These are phyloP conservation scores for Prenolepis imparis DNA, from an alignment of 2,888 invertebrate species.

Conservation along the genomic window DNA sequence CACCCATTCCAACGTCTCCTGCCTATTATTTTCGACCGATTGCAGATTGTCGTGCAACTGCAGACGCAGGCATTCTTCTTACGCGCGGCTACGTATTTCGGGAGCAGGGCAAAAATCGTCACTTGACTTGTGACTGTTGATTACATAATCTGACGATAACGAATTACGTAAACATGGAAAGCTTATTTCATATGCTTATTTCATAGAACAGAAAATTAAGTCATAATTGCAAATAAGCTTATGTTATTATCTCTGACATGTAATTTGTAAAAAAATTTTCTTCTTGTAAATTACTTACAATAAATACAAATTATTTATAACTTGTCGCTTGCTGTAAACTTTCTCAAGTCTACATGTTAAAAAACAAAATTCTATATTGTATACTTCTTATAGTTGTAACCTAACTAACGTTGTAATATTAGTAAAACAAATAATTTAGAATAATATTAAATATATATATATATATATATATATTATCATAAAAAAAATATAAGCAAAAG, in stretches of 20 bases:
- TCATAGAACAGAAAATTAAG: neutral
- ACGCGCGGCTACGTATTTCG: neutral
- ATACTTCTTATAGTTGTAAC: no score
- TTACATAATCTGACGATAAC: neutral
- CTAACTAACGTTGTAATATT: no score
- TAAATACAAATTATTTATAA: no score
- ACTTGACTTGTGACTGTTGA: neutral
- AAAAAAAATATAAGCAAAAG: no score
- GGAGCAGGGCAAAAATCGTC: neutral
- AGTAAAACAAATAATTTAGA: no score
- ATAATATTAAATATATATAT: no score
- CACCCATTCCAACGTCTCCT: conserved; percentile 43
- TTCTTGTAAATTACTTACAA: neutral
- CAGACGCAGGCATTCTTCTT: conserved; percentile 61
- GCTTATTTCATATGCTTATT: neutral
- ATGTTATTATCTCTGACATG: neutral
- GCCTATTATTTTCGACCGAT: conserved; percentile 75
- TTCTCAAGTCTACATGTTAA: no score
- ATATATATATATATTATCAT: no score
- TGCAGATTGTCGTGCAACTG: conserved; percentile 76
- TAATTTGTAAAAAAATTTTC: neutral
- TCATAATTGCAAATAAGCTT: neutral
- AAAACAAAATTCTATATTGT: no score
- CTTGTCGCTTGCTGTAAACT: no score
- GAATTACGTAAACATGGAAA: neutral